Percentiles rank a stretch among this genome's conserved stretches.
Conservation (phyloP, 2,797 vertebrate genomes). For the Hyperoplus lanceolatus region DNA sequence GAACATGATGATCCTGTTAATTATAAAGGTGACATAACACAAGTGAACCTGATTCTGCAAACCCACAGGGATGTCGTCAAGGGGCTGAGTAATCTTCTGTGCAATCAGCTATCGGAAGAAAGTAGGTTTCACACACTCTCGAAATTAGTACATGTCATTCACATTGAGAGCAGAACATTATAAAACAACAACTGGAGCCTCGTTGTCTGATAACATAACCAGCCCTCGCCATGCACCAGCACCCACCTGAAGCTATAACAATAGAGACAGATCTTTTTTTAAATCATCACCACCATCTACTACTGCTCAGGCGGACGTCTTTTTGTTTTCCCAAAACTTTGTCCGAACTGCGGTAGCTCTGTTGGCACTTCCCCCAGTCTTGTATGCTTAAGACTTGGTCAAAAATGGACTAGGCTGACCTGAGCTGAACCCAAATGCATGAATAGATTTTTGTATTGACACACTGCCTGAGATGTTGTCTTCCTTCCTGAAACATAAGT, state of each 20-base stretch:
- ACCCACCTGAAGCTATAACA: conserved; percentile 33
- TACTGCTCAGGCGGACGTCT: conserved; percentile 21
- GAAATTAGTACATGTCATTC: conserved; percentile 36
- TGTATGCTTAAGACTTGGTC: conserved; percentile 47
- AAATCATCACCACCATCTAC: conserved; percentile 3
- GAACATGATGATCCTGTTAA: conserved; percentile 83
- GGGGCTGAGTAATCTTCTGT: conserved; percentile 60
- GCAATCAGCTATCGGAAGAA: conserved; percentile 39
- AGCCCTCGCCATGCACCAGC: not conserved
- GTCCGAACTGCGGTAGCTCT: conserved; percentile 44
- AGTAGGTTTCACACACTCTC: conserved; percentile 36
- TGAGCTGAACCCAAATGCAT: conserved; percentile 56
- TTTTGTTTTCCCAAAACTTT: conserved; percentile 52
- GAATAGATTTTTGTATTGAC: conserved; percentile 64
- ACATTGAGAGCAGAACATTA: not conserved
- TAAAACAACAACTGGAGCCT: conserved; percentile 19
- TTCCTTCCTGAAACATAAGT: conserved; percentile 63
- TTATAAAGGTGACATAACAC: conserved; percentile 79
- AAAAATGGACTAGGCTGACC: conserved; percentile 52
- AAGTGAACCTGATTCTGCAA: conserved; percentile 70
- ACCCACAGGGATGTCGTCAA: conserved; percentile 64
- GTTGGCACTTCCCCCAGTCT: conserved; percentile 33
- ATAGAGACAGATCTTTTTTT: conserved; percentile 29
- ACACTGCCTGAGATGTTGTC: conserved; percentile 45
- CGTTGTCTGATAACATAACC: conserved; percentile 27